Base-by-base conservation (phyloP, 1,140 invertebrate species). In the Harpegnathos saltator region DNA sequence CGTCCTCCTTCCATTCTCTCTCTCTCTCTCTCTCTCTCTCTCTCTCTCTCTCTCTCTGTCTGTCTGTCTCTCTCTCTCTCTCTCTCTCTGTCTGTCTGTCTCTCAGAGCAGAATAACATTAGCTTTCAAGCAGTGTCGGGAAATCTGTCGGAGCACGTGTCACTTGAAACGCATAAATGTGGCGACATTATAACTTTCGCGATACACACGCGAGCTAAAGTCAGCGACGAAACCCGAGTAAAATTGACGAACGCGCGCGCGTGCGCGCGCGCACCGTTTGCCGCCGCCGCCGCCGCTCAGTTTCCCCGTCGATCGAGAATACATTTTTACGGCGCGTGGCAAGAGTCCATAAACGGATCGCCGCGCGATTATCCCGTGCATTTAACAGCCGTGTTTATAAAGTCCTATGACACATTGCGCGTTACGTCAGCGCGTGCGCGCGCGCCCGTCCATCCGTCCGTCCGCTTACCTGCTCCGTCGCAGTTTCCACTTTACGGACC, bases 81-180 rank as follows among this genome's bases (percentile, higher is more conserved):
- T 56, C 54, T 56, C 54, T n/a, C 69, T 14, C 56, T 24, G n/a
- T 52, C 22, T n/a, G 19, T 19, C 22, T n/a, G n/a, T n/a, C 54
- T 56, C n/a, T n/a, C 54, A 26, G 22, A 33, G 52, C 33, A 33
- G 65, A 56, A 80, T 71, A 68, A 59, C 52, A 58, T 78, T 77
- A 77, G 66, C 74, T 66, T 80, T 58, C 52, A 80, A 80, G 52
- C 22, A 29, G 22, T 3, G 58, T 71, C 65, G 52, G 52, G 44
- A 71, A 69, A 17, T 12, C 22, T 33, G 50, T 24, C 50, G 33
- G 33, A 44, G 52, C 75, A 71, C 65, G 65, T 80, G 33, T 22
- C 63, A n/a, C 48, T 56, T 29, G 52, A 44, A n/a, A 48, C 52
- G 33, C 69, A 58, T 48, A 29, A 44, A 29, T 26, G 29, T n/a